Evolutionary conservation across 2,888 invertebrate species (phyloP).

Genomic region (Elgonia sp.): DNA sequence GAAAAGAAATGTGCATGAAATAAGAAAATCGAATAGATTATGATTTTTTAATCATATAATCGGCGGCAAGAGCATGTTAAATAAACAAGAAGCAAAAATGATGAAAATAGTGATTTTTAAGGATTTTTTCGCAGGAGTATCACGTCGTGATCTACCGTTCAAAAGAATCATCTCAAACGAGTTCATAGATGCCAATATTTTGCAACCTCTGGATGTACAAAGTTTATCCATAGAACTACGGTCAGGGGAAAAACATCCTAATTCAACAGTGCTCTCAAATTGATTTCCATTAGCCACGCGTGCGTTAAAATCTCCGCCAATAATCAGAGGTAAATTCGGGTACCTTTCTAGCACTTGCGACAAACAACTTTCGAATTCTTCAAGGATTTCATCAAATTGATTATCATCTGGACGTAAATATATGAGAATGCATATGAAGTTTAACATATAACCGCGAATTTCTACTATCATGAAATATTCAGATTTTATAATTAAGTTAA

Average conservation of each 20-base stretch:
- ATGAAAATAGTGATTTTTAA: too few relatives aligned
- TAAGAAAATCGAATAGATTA: too few relatives aligned
- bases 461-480: neutral
- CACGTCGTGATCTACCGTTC: neutral
- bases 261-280: neutral
- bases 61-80: too few relatives aligned
- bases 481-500: neutral
- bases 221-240: neutral
- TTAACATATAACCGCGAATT: neutral
- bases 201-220: neutral
- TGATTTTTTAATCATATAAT: too few relatives aligned
- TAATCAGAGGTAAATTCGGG: neutral
- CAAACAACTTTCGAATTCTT: neutral
- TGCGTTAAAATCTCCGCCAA: neutral
- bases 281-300: neutral
- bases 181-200: neutral
- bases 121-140: neutral
- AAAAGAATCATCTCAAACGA: neutral
- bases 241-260: neutral
- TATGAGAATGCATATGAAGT: neutral
- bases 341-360: neutral
- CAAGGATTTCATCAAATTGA: neutral
- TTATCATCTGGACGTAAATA: neutral
- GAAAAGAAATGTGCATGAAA: neutral
- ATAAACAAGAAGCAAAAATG: too few relatives aligned